phyloP scores from a whole-genome alignment of 2,888 invertebrate species.

The Pachycephus smyrnensis region DNA sequence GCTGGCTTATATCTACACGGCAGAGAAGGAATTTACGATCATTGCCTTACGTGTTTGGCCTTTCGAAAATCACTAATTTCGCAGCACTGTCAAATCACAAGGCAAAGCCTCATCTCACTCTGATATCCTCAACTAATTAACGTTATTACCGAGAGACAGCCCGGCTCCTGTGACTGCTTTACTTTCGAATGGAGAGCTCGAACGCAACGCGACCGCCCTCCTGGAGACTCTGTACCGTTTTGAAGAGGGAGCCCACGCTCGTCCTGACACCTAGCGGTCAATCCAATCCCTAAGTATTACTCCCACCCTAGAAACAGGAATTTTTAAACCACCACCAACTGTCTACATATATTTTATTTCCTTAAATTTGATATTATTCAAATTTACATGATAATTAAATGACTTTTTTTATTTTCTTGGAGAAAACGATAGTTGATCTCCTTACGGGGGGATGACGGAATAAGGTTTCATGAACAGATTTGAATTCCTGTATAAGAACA shows the following conservation, averaged over 20 bases:
- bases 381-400: neutral
- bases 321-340: neutral
- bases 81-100: slow-evolving; percentile 58
- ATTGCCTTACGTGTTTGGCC: neutral
- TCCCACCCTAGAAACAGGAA: slow-evolving; percentile 2
- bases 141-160: neutral
- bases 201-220: slow-evolving; percentile 55
- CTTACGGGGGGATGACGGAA: neutral
- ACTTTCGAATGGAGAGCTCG: slow-evolving; percentile 28
- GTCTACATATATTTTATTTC: neutral
- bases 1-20: neutral
- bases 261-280: slow-evolving; percentile 38
- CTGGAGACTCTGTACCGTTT: slow-evolving; percentile 53
- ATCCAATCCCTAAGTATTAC: slow-evolving; percentile 14
- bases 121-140: slow-evolving; percentile 6
- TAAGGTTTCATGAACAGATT: neutral
- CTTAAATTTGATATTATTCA: neutral
- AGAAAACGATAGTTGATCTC: neutral
- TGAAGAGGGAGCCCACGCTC: slow-evolving; percentile 36
- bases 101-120: slow-evolving; percentile 34
- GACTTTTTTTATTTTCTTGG: neutral
- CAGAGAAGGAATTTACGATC: neutral
- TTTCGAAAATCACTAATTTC: neutral
- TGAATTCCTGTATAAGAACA: neutral
- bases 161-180: slow-evolving; percentile 5